Evolutionary conservation across 2,113 vertebrate species (phyloP).

Genomic region (Eira barbara): DNA sequence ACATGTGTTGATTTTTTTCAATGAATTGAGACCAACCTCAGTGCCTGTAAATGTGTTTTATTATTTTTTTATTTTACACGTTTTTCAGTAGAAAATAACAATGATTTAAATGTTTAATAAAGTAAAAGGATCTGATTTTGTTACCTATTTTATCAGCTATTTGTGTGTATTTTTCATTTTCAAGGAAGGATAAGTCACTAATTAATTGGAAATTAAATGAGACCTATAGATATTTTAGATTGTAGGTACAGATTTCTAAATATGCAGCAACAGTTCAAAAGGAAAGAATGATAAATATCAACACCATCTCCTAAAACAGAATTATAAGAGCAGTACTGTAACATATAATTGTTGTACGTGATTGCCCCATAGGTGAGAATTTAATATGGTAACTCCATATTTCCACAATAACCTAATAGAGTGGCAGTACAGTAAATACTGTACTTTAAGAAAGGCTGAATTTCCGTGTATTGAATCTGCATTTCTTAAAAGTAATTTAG

Average conservation of each 20-base stretch:
- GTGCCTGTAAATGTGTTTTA: not conserved
- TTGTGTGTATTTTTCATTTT: not conserved
- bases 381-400: not conserved
- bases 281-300: not conserved
- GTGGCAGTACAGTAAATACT: not conserved
- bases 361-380: not conserved
- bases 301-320: not conserved
- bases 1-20: not conserved
- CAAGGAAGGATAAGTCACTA: not conserved
- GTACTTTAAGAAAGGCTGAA: not conserved
- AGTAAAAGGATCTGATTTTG: not conserved
- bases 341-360: not conserved
- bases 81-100: not conserved
- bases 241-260: not conserved
- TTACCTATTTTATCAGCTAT: not conserved
- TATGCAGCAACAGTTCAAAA: not conserved
- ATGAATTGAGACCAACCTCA: not conserved
- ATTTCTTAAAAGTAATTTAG: not conserved
- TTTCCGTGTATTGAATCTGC: not conserved
- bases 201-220: conserved; percentile 22
- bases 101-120: not conserved
- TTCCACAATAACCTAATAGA: not conserved
- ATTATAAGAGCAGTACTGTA: not conserved
- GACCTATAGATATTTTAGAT: not conserved
- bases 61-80: not conserved